These are phyloP conservation scores for Paedocypris micromegethes DNA, from an alignment of 2,797 vertebrate species.

Conservation along the genomic window DNA sequence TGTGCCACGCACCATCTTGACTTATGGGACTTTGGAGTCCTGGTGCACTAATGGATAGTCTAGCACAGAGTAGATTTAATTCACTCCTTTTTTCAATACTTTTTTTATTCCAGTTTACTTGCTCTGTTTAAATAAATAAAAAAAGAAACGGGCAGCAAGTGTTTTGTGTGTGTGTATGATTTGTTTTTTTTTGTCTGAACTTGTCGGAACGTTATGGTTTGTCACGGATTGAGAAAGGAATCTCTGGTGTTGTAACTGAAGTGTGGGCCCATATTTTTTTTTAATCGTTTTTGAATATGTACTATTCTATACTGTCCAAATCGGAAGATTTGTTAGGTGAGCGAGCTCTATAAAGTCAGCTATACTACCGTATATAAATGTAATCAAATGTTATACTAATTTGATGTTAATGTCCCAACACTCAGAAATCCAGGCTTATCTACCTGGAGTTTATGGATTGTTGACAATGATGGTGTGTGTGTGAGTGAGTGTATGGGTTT, in stretches of 20 bases:
- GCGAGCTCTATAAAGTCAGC: slow-evolving; percentile 11
- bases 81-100: slow-evolving; percentile 6
- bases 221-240: too few species aligned
- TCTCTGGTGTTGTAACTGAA: too few species aligned
- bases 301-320: slow-evolving; percentile 5
- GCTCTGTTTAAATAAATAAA: slow-evolving; percentile 11
- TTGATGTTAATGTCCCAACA: slow-evolving; percentile 1
- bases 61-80: slow-evolving; percentile 37
- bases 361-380: slow-evolving; percentile 16
- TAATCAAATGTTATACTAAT: slow-evolving; percentile 19
- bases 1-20: slow-evolving; percentile 13
- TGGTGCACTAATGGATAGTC: slow-evolving; percentile 23
- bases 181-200: slow-evolving; percentile 15
- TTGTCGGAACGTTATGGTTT: too few species aligned
- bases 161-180: slow-evolving; percentile 21
- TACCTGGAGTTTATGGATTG: background rate
- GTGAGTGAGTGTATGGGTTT: slow-evolving; percentile 1
- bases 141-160: slow-evolving; percentile 21
- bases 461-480: slow-evolving; percentile 1
- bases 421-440: background rate
- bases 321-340: background rate
- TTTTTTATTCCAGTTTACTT: slow-evolving; percentile 38
- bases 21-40: slow-evolving; percentile 17
- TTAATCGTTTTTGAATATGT: background rate
- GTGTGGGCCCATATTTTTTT: too few species aligned